These are phyloP conservation scores for Ennomos quercinarius DNA, from an alignment of 2,888 invertebrate species.

Conservation along the genomic window DNA sequence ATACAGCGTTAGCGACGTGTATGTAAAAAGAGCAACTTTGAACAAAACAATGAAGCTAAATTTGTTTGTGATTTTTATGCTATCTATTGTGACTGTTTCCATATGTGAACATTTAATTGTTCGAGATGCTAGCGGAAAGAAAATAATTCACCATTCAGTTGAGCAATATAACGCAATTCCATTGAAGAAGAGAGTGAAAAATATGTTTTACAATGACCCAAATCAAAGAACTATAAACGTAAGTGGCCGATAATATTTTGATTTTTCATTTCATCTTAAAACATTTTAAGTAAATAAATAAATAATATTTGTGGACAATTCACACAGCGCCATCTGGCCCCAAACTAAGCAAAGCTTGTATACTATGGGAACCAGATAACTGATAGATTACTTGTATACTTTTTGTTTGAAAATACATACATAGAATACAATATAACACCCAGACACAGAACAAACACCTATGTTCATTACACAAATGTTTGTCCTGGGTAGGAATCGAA, in stretches of 20 bases:
- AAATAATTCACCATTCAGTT: slow-evolving; percentile 50
- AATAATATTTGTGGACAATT: no score
- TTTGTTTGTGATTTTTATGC: slow-evolving; percentile 37
- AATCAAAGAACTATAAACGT: slow-evolving; percentile 55
- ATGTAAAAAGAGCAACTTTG: slow-evolving; percentile 1
- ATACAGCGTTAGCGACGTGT: slow-evolving; percentile 16
- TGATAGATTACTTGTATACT: no score
- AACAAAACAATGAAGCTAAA: slow-evolving; percentile 44
- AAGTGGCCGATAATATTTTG: slow-evolving; percentile 37
- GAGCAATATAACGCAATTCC: slow-evolving; percentile 52
- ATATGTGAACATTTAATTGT: slow-evolving; percentile 54
- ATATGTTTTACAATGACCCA: slow-evolving; percentile 55
- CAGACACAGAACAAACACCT: no score
- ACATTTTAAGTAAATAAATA: no score
- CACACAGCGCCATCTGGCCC: no score
- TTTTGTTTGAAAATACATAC: no score
- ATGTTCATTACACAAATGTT: no score
- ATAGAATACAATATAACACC: no score
- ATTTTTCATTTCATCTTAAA: no score
- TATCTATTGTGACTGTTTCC: slow-evolving; percentile 39
- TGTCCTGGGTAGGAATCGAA: no score
- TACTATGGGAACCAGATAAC: no score
- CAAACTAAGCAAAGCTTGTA: no score
- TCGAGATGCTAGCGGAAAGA: slow-evolving; percentile 51
- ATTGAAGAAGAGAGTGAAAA: slow-evolving; percentile 54